Evolutionary conservation across 1,140 invertebrate genomes (phyloP).

Genomic region (Lerema accius): DNA sequence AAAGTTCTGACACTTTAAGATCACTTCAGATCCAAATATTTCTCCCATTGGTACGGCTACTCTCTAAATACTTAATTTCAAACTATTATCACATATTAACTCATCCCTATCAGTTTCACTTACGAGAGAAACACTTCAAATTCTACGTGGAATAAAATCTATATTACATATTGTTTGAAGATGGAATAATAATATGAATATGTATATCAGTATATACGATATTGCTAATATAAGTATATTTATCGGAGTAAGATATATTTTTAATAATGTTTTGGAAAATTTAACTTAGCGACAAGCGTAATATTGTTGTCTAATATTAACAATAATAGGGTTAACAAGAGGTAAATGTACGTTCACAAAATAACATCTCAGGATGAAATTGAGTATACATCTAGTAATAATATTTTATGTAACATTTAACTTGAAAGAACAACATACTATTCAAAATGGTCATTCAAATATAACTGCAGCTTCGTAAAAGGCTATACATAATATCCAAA

Average conservation of each 20-base stretch:
- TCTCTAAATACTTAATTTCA: constrained; percentile 61
- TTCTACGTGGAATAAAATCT: constrained; percentile 30
- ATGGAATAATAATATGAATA: constrained; percentile 14
- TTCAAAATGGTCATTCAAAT: constrained; percentile 12
- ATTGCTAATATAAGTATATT: constrained; percentile 3
- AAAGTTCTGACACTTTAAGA: constrained; percentile 54
- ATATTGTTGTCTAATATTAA: constrained; percentile 40
- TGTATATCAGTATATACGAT: constrained; percentile 3
- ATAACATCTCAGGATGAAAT: constrained; percentile 52
- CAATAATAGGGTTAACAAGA: constrained; percentile 54
- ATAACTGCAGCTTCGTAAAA: not conserved
- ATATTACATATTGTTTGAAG: constrained; percentile 16
- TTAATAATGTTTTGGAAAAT: constrained; percentile 7
- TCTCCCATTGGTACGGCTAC: constrained; percentile 47
- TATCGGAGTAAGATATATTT: constrained; percentile 1
- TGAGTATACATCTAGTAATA: constrained; percentile 45
- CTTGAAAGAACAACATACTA: constrained; percentile 2
- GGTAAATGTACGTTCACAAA: constrained; percentile 70
- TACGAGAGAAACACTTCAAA: constrained; percentile 22
- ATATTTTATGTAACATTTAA: constrained; percentile 20
- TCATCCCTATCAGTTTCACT: constrained; percentile 44
- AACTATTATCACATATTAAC: constrained; percentile 75
- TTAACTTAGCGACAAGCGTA: constrained; percentile 37
- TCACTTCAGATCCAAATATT: constrained; percentile 49
- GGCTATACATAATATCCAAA: not conserved